A percentile compares a stretch with the other conserved stretches of the same genome.
Conservation (phyloP, 2,888 invertebrate genomes). For the Hypomecis atomaria region DNA sequence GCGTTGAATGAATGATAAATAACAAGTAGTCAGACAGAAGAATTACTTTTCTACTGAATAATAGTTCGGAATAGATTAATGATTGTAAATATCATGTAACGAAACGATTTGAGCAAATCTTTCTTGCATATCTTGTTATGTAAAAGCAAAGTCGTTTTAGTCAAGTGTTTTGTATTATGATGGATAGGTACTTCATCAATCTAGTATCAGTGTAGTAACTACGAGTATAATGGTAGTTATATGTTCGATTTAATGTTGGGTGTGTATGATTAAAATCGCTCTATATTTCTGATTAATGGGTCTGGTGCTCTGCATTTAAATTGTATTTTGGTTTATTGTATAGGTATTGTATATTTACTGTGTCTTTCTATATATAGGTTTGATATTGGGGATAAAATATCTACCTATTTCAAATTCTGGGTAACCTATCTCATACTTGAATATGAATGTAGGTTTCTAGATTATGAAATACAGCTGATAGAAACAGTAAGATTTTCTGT, state of each 20-base stretch:
- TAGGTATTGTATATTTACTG: not conserved
- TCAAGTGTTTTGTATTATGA: constrained; percentile 11
- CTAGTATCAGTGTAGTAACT: not conserved
- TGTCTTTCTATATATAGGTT: too few species aligned
- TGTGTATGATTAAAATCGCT: constrained; percentile 15
- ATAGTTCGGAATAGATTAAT: constrained; percentile 22
- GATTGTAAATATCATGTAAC: constrained; percentile 29
- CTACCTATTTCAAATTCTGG: too few species aligned
- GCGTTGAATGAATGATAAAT: constrained; percentile 15
- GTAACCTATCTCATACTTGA: too few species aligned
- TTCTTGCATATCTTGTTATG: constrained; percentile 16
- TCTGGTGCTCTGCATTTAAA: constrained; percentile 45
- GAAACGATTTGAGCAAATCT: constrained; percentile 20
- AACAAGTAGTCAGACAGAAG: constrained; percentile 3
- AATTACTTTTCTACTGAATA: constrained; percentile 12
- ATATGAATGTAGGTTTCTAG: too few species aligned
- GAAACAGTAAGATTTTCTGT: too few species aligned
- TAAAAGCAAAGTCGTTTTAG: constrained; percentile 8
- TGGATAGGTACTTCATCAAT: constrained; percentile 13
- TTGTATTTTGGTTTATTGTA: not conserved
- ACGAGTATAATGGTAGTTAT: not conserved
- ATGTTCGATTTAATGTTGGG: not conserved
- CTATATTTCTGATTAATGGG: constrained; percentile 17
- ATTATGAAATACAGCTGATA: too few species aligned
- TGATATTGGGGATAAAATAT: too few species aligned